Evolutionary conservation across 2,888 invertebrate species (phyloP), one percentile per base, ranked within the genome.

Genomic region (Peribatodes rhomboidaria): DNA sequence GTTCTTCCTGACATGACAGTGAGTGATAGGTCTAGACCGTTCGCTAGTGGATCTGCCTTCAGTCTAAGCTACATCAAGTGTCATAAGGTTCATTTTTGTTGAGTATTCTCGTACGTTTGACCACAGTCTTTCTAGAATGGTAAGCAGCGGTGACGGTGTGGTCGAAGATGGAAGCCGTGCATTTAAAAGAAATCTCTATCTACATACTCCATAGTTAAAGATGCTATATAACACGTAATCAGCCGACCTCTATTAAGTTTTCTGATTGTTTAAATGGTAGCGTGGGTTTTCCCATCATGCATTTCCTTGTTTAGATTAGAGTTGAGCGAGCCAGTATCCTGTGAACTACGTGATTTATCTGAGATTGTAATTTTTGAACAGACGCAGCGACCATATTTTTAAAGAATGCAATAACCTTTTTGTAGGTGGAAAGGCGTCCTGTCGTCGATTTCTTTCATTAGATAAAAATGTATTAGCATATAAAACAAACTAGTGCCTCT

Each of bases 1-100:
- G 53, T 13, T 41, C 56, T 52, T 50, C 57, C 62, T 52, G 56
- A 57, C 56, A 44, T 52, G 56, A 57, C 56, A 44, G 37, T 35
- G 42, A 56, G 11, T 33, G 54, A 60, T 61, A 11, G n/a, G n/a
- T 20, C 18, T 20, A 52, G 35, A 44, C n/a, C 7, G n/a, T 35
- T 18, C 18, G 33, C 49, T 41, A 33, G 18, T 18, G 20, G 11
- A 57, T 20, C 31, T 35, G 41, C 31, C 35, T 11, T 20, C 35
- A 14, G 20, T 14, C 44, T 44, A 42, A 55, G 31, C 31, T 33
- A 27, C 27, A 6, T 27, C 27, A 4, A 27, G 2, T 27, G 2
- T 27, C 6, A 27, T 27, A 27, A 27, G 27, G 27, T 27, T 6
- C 27, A 27, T 27, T 27, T 27, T 6, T n/a, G n/a, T n/a, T n/a